Conservation (phyloP, 2,797 vertebrate species). For the Muscicapa striata region DNA sequence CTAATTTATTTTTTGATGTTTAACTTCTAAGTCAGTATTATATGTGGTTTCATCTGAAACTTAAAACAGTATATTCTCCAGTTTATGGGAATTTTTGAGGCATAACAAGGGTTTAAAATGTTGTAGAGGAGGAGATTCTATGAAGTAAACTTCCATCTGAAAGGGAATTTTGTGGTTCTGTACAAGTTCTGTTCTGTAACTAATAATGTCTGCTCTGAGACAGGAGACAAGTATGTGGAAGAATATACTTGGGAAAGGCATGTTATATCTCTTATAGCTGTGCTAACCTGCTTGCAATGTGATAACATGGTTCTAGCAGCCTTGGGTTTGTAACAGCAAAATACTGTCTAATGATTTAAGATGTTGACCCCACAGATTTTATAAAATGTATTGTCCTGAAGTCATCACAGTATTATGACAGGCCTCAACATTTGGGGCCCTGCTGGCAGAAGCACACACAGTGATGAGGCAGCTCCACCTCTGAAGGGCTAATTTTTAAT, state of each 20-base stretch:
- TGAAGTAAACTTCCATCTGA: background rate
- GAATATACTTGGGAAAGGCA: background rate
- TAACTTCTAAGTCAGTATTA: background rate
- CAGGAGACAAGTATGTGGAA: background rate
- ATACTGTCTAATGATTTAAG: background rate
- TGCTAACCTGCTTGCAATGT: background rate
- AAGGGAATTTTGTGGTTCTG: background rate
- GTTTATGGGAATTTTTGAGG: background rate
- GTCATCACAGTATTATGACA: background rate
- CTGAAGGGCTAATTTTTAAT: background rate
- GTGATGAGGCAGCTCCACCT: background rate
- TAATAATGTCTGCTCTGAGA: background rate
- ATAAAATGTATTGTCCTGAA: background rate
- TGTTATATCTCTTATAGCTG: background rate
- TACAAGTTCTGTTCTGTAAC: background rate
- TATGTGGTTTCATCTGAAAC: background rate
- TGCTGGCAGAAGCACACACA: background rate
- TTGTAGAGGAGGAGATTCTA: background rate
- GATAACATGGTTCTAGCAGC: background rate
- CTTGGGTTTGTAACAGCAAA: background rate
- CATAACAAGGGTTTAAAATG: background rate
- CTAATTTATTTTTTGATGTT: background rate
- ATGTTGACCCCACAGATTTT: background rate
- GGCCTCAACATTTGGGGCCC: background rate
- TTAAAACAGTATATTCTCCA: background rate